Evolutionary conservation across 2,888 invertebrate genomes (phyloP).

Genomic region (Caenorhabditis wallacei): DNA sequence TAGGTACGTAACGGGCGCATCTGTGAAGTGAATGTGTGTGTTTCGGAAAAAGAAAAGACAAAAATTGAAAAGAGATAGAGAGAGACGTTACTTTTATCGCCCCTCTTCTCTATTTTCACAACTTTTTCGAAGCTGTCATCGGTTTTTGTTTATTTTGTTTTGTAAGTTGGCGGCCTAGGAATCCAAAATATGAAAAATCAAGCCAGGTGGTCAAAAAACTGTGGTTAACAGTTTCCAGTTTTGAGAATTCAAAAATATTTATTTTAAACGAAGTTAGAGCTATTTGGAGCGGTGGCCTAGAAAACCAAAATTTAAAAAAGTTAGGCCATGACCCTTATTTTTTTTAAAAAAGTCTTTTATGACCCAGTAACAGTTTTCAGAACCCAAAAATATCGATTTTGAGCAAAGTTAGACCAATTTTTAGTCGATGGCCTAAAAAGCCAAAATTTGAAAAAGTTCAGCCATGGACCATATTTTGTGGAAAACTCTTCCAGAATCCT

Average conservation of each 20-base stretch:
- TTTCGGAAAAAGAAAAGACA: background rate
- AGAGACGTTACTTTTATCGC: background rate
- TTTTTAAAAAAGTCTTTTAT: too few species aligned
- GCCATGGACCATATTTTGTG: too few species aligned
- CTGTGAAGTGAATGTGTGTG: slow-evolving; percentile 27
- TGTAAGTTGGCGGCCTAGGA: background rate
- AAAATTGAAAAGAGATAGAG: background rate
- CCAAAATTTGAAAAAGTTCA: too few species aligned
- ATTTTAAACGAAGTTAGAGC: background rate
- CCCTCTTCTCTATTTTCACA: background rate
- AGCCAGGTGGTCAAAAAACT: background rate
- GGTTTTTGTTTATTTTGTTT: too few species aligned
- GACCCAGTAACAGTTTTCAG: too few species aligned
- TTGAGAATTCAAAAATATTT: background rate
- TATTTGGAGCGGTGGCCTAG: background rate
- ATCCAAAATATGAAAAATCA: background rate
- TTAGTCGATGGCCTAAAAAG: too few species aligned
- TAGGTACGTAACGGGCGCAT: slow-evolving; percentile 44
- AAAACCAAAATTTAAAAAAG: background rate
- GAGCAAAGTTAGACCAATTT: background rate
- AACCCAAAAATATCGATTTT: background rate
- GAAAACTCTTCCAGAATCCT: too few species aligned
- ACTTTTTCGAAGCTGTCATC: too few species aligned
- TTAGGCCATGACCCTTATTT: background rate
- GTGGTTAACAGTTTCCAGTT: too few species aligned